Percentiles rank a stretch among this genome's conserved stretches.
Evolutionary conservation across 2,888 invertebrate genomes (phyloP).

Genomic region (Hyles lineata): DNA sequence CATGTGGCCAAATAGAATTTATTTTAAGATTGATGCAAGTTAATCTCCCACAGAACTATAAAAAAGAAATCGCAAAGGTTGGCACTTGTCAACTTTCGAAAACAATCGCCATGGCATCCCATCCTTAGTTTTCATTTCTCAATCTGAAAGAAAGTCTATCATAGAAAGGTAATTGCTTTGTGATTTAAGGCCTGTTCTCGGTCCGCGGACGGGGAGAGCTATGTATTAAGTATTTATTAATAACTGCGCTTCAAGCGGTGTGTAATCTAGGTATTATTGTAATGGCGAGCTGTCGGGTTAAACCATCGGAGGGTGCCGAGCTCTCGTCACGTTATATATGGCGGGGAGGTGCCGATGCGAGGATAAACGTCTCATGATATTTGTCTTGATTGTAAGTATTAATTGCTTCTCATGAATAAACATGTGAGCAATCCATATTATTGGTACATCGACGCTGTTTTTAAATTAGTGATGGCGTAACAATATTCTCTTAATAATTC

Average conservation of each 20-base stretch:
- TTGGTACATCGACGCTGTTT: background rate
- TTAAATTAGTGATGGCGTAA: background rate
- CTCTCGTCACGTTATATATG: conserved; percentile 47
- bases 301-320: conserved; percentile 26
- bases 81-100: background rate
- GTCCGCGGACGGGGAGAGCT: conserved; percentile 65
- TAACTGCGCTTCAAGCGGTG: conserved; percentile 64
- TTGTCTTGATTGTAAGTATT: conserved; percentile 41
- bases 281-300: conserved; percentile 67
- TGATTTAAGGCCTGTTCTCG: conserved; percentile 72
- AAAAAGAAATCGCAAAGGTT: conserved; percentile 2
- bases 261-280: conserved; percentile 71
- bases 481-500: background rate
- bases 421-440: conserved; percentile 21
- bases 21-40: too few relatives aligned
- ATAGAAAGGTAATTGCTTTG: conserved; percentile 68
- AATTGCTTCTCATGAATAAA: conserved; percentile 33
- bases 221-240: conserved; percentile 67
- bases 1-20: too few relatives aligned
- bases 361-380: conserved; percentile 48
- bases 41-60: background rate
- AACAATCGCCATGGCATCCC: conserved; percentile 32
- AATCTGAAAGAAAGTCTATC: conserved; percentile 70
- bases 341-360: conserved; percentile 49
- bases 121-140: conserved; percentile 69